Base-by-base conservation (phyloP, 1,140 invertebrate species). In the Carcinoscorpius rotundicauda region DNA sequence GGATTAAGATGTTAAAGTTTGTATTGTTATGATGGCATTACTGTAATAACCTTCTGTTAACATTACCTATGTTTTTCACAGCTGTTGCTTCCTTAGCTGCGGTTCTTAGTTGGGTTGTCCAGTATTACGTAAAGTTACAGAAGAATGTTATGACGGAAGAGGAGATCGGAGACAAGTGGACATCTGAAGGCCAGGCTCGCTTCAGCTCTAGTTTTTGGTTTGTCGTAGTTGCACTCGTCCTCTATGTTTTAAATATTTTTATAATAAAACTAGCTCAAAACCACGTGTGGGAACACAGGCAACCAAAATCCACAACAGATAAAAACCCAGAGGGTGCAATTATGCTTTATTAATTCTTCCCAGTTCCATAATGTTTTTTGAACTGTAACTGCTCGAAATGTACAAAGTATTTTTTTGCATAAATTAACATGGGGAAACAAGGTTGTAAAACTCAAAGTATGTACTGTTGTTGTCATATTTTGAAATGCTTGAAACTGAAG, bases 301-400 rank as follows among this genome's bases (percentile, higher is more conserved):
- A 82, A 49, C 84, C 84, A 68, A 72, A 72, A 59, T 68, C 71
- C 8, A 71, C 72, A 49, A 78, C 82, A 0, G 86, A 89, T 72
- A 87, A 90, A 75, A 89, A 90, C 77, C 83, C 86, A 62, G 88
- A 89, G 69, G 87, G 86, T 72, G 87, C 87, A 69, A 89, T 90
- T 74, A 89, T 91, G 87, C 77, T 90, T 60, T 90, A 89, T 73
- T 90, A 78, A 80, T 56, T 50, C 64, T 68, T 58, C n/a, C n/a
- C 6, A 4, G n/a, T n/a, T 59, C 49, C 49, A 29, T 11, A 6
- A 11, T 29, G n/a, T n/a, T 10, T 59, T 11, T n/a, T 48, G 3
- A 11, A 10, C 11, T 10, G 3, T 59, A 11, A 10, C 58, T 48
- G 8, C 53, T 3, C 11, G 11, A 56, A 56, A 56, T 56, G 4